phyloP scores from a whole-genome alignment of 92 coral and sea anemone species.

The Palythoa heliodiscus region DNA sequence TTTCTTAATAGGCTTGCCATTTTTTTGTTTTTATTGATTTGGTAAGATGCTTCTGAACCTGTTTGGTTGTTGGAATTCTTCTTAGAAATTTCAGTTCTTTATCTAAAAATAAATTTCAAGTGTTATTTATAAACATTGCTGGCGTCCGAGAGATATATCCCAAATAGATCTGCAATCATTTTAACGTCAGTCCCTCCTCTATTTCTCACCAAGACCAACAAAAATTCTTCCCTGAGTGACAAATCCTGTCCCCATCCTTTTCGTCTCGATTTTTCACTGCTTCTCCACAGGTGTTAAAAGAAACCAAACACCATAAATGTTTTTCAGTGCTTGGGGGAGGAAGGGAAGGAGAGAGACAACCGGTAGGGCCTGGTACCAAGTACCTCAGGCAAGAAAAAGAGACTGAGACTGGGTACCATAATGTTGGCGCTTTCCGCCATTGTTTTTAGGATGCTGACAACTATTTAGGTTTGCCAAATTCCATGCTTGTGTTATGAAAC shows the following conservation, averaged over 20 bases:
- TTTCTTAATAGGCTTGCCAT: slow-evolving; percentile 15
- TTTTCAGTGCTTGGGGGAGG: too few species aligned
- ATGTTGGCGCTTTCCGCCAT: too few species aligned
- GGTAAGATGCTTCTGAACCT: slow-evolving; percentile 22
- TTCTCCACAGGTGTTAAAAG: not conserved
- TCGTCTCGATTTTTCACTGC: slow-evolving; percentile 7
- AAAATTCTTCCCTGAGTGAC: slow-evolving; percentile 5
- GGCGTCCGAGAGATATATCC: not conserved
- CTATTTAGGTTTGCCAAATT: too few species aligned
- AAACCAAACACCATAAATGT: too few species aligned
- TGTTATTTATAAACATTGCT: slow-evolving; percentile 18
- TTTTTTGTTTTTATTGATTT: slow-evolving; percentile 2
- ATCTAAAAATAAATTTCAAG: slow-evolving; percentile 30
- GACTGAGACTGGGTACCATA: too few species aligned
- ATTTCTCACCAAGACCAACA: slow-evolving; percentile 18
- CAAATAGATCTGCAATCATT: slow-evolving; percentile 18
- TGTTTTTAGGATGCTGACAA: too few species aligned
- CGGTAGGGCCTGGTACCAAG: too few species aligned
- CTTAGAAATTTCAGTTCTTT: slow-evolving; percentile 21
- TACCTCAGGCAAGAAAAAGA: too few species aligned
- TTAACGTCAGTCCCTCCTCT: slow-evolving; percentile 4
- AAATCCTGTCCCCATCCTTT: slow-evolving; percentile 10
- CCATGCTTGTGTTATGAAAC: too few species aligned
- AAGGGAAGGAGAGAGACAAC: too few species aligned
- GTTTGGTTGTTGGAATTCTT: not conserved